phyloP scores from a whole-genome alignment of 2,888 invertebrate genomes.

The Rhingia rostrata region DNA sequence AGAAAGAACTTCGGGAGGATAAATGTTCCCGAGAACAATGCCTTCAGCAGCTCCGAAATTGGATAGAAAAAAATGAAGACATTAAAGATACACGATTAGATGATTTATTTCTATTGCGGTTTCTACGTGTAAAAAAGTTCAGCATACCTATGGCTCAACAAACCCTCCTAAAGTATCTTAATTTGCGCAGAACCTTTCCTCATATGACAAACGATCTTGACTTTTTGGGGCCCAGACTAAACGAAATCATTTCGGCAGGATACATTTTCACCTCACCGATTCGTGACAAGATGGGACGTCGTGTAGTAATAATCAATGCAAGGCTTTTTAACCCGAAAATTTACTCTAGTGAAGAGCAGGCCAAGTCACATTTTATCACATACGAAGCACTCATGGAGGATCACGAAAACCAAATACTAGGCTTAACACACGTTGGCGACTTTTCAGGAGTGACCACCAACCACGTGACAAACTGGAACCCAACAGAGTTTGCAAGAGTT shows the following conservation, averaged over 20 bases:
- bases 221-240: constrained; percentile 85
- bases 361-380: constrained; percentile 87
- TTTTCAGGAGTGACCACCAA: constrained; percentile 86
- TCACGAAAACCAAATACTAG: constrained; percentile 89
- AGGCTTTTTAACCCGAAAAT: constrained; percentile 88
- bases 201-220: constrained; percentile 87
- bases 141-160: constrained; percentile 91
- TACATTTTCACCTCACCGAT: constrained; percentile 90
- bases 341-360: constrained; percentile 88
- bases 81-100: constrained; percentile 88
- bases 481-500: constrained; percentile 87
- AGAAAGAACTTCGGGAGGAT: constrained; percentile 88
- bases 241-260: constrained; percentile 87
- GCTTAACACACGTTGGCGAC: constrained; percentile 89
- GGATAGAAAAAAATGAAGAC: constrained; percentile 88
- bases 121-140: constrained; percentile 90
- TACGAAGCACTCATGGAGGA: constrained; percentile 91
- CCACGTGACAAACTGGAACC: constrained; percentile 89
- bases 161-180: constrained; percentile 90
- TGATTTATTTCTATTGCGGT: constrained; percentile 89
- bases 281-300: constrained; percentile 88
- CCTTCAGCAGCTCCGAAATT: constrained; percentile 86
- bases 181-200: constrained; percentile 88
- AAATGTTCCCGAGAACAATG: constrained; percentile 86
- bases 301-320: constrained; percentile 87